Base-by-base conservation (phyloP, 2,797 vertebrate genomes). In the Bufotes viridis region DNA sequence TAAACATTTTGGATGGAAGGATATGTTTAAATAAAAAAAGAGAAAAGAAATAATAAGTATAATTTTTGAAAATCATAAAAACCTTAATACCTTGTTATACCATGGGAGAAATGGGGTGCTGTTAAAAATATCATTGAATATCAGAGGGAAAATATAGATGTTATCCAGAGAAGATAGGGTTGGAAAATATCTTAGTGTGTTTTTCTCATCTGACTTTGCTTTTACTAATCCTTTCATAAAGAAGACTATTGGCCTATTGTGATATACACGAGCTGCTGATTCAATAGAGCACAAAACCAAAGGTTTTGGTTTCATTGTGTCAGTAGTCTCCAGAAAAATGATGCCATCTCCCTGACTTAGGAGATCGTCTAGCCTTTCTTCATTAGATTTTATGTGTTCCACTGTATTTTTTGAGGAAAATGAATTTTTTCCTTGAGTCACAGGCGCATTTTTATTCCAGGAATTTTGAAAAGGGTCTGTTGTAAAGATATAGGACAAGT, bases 261-360 rank as follows among this genome's bases (percentile, higher is more conserved):
- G 72, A n/a, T 89, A 86, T 14, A 29, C 49, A 34, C 53, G 72
- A 69, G 88, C 88, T 49, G 88, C 84, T 78, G 88, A 89, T 49
- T 89, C 88, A 10, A 89, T 14, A 3, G 79, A 51, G 18, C 88
- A 89, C 4, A 61, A n/a, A 15, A 70, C 79, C 53, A 89, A 29
- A 3, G 61, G 13, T 6, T 61, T 24, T 10, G n/a, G 88, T 67
- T 87, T 57, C 42, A 78, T n/a, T 29, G 67, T 78, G n/a, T 53
- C 24, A 6, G 78, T 74, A 24, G 79, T 86, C 58, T 86, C 63
- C 26, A 86, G n/a, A 34, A 86, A 78, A 58, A 86, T 76, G 22
- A 89, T 87, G 2, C 87, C 78, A n/a, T 86, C n/a, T n/a, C 20
- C 24, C 14, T 12, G 65, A n/a, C 4, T 9, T 57, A 86, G 53